phyloP scores from a whole-genome alignment of 2,113 vertebrate species.

The Apteryx mantelli region DNA sequence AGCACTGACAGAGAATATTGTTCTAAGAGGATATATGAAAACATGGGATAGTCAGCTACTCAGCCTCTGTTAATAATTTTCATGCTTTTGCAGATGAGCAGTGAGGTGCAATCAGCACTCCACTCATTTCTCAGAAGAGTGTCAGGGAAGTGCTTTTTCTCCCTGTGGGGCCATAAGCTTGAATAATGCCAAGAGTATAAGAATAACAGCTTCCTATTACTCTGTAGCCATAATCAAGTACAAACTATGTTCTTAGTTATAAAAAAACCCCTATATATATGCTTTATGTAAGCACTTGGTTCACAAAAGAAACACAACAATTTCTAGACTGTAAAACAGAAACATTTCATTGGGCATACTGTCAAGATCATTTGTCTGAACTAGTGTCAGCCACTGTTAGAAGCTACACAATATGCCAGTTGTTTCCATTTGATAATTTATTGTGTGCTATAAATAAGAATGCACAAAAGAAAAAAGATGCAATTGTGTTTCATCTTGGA shows the following conservation, averaged over 20 bases:
- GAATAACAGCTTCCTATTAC: not conserved
- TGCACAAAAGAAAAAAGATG: conserved; percentile 33
- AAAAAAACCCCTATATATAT: not conserved
- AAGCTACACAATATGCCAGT: conserved; percentile 29
- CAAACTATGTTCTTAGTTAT: not conserved
- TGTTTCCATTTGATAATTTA: not conserved
- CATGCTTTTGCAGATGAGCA: not conserved
- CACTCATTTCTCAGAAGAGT: not conserved
- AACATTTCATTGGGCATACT: conserved; percentile 21
- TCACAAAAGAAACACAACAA: not conserved
- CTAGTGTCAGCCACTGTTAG: conserved; percentile 18
- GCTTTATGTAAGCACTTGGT: not conserved
- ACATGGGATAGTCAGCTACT: not conserved
- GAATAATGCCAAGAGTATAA: not conserved
- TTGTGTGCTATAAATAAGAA: conserved; percentile 23
- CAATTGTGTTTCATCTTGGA: conserved; percentile 28
- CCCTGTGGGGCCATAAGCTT: not conserved
- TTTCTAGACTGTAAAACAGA: conserved; percentile 25
- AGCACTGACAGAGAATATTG: not conserved
- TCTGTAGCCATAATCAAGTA: not conserved
- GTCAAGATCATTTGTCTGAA: conserved; percentile 54
- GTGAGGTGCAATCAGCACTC: not conserved
- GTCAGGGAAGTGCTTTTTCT: not conserved
- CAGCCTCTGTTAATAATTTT: not conserved
- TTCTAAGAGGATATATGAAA: not conserved